Evolutionary conservation across 2,113 vertebrate genomes (phyloP).

Genomic region (Pollachius pollachius): DNA sequence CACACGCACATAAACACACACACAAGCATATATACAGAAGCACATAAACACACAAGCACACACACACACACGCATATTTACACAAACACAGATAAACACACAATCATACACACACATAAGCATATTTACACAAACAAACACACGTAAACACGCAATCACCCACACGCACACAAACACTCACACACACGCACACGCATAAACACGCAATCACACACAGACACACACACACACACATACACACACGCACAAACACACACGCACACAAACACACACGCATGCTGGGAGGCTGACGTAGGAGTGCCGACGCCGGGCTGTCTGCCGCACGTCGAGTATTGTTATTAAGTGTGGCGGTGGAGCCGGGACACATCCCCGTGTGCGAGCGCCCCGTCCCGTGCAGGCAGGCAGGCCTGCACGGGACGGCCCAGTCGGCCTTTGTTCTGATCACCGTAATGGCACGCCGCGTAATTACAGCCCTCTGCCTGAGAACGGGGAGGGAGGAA

Average conservation of each 20-base stretch:
- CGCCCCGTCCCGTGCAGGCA: constrained; percentile 30
- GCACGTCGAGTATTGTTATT: constrained; percentile 69
- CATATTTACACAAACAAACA: no score
- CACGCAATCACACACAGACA: neutral
- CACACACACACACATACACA: constrained; percentile 12
- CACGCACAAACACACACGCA: constrained; percentile 16
- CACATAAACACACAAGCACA: no score
- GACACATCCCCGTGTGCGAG: constrained; percentile 44
- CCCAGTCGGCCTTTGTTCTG: constrained; percentile 58
- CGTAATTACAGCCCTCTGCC: constrained; percentile 70
- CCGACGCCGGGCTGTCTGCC: constrained; percentile 72
- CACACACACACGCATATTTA: no score
- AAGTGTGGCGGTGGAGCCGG: constrained; percentile 46
- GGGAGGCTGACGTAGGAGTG: constrained; percentile 57
- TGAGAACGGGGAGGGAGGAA: neutral
- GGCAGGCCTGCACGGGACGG: constrained; percentile 44
- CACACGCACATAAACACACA: no score
- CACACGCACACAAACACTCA: no score
- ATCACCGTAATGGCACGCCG: constrained; percentile 59
- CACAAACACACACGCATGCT: constrained; percentile 32
- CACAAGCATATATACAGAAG: no score
- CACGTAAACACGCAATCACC: no score
- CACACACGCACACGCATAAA: no score
- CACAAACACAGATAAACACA: no score
- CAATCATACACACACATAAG: no score